A percentile compares a stretch with the other conserved stretches of the same genome.
Conservation (phyloP, 2,797 vertebrate genomes). For the Lutjanus campechanus region DNA sequence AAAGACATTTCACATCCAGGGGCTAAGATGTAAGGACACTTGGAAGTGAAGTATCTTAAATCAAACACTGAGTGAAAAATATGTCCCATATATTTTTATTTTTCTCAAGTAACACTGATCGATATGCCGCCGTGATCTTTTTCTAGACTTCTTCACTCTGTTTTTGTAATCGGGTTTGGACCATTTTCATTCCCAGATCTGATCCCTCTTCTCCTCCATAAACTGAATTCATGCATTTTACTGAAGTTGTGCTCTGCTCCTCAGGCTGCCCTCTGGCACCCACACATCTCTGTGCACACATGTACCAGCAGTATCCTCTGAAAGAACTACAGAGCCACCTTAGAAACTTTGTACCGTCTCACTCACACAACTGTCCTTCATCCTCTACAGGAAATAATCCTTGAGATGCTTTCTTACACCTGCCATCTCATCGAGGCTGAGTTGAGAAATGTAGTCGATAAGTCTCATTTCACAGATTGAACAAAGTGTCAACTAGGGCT, state of each 20-base stretch:
- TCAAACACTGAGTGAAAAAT: not conserved
- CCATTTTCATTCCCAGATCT: conserved; percentile 3
- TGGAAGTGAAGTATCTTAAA: conserved; percentile 7
- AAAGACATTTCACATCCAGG: conserved; percentile 10
- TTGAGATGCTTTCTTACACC: conserved; percentile 5
- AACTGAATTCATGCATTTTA: conserved; percentile 30
- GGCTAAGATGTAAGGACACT: not conserved
- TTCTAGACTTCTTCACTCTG: not conserved
- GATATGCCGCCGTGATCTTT: not conserved
- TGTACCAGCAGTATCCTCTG: not conserved
- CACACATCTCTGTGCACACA: conserved; percentile 26
- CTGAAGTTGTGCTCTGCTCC: not conserved
- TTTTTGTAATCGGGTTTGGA: not conserved
- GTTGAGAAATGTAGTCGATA: not conserved
- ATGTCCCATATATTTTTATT: not conserved
- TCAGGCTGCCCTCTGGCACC: conserved; percentile 17
- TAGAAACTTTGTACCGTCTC: not conserved
- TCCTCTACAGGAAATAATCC: conserved; percentile 14
- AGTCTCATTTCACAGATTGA: not conserved
- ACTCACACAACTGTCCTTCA: conserved; percentile 4
- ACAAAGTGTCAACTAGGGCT: not conserved
- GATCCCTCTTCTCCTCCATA: conserved; percentile 4
- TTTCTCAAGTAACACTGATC: not conserved
- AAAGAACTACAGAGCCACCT: conserved; percentile 4
- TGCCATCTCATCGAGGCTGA: not conserved